Evolutionary conservation across 1,140 invertebrate species (phyloP).

Genomic region (Anoplophora glabripennis): DNA sequence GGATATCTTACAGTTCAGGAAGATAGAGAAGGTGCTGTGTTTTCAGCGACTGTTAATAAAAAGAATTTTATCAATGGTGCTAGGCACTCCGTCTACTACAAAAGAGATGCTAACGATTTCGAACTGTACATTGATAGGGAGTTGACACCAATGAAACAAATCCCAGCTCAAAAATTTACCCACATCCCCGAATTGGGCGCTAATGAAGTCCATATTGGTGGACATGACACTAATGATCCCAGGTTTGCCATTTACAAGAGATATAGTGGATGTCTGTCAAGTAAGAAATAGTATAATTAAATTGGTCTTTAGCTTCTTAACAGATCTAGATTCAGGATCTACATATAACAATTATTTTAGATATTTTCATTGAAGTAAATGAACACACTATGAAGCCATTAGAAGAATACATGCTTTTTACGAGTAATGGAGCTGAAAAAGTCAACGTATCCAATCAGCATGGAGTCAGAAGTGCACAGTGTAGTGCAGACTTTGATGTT

Average conservation of each 20-base stretch:
- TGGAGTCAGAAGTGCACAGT: slow-evolving; percentile 79
- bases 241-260: slow-evolving; percentile 76
- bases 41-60: slow-evolving; percentile 67
- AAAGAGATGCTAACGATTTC: slow-evolving; percentile 67
- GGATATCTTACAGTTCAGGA: slow-evolving; percentile 82
- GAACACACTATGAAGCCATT: slow-evolving; percentile 76
- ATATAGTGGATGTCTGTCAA: slow-evolving; percentile 86
- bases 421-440: slow-evolving; percentile 73
- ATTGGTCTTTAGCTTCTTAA: not conserved
- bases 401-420: slow-evolving; percentile 86
- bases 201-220: slow-evolving; percentile 82
- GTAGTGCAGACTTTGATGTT: slow-evolving; percentile 69
- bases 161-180: slow-evolving; percentile 63
- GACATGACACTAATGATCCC: slow-evolving; percentile 76
- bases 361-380: slow-evolving; percentile 79
- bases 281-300: slow-evolving; percentile 57
- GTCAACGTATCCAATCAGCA: slow-evolving; percentile 78
- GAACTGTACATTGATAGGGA: slow-evolving; percentile 73
- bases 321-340: not conserved
- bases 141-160: slow-evolving; percentile 63
- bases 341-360: slow-evolving; percentile 48
- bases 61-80: slow-evolving; percentile 79
- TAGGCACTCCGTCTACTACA: slow-evolving; percentile 83
- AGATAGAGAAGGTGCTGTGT: slow-evolving; percentile 69
- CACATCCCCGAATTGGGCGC: slow-evolving; percentile 63